These are phyloP conservation scores for Phortica okadai DNA, from an alignment of 2,888 invertebrate genomes.

Conservation along the genomic window DNA sequence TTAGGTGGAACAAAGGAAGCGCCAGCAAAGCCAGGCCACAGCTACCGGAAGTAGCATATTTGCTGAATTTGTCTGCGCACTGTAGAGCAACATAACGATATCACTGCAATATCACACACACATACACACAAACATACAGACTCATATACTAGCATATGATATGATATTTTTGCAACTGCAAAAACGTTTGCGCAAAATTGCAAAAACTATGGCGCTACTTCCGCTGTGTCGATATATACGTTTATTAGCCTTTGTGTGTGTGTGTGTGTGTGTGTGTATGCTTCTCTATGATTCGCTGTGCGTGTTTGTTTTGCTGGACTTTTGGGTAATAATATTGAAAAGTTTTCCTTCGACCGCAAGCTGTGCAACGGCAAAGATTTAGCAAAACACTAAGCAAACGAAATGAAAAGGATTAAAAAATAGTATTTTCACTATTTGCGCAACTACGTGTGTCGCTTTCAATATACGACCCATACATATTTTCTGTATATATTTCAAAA, in stretches of 20 bases:
- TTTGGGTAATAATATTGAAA: conserved; percentile 63
- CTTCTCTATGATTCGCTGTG: conserved; percentile 32
- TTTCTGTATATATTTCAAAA: not conserved
- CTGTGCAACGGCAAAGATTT: conserved; percentile 35
- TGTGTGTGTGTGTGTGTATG: conserved; percentile 20
- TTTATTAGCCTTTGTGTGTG: conserved; percentile 50
- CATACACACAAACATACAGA: conserved; percentile 24
- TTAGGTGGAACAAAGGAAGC: conserved; percentile 17
- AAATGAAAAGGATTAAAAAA: conserved; percentile 42
- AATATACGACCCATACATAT: not conserved
- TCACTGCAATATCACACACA: conserved; percentile 17
- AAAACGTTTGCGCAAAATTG: conserved; percentile 4
- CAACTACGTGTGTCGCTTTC: not conserved
- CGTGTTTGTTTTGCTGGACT: conserved; percentile 61
- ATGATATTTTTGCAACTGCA: conserved; percentile 22
- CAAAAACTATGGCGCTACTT: conserved; percentile 17
- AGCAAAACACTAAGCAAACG: conserved; percentile 41
- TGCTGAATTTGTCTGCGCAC: conserved; percentile 20
- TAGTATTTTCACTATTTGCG: not conserved
- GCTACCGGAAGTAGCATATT: conserved; percentile 18
- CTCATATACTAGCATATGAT: not conserved
- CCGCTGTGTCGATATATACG: conserved; percentile 34
- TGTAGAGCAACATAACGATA: not conserved
- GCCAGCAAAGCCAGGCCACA: not conserved
- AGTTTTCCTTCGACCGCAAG: conserved; percentile 38